phyloP scores from a whole-genome alignment of 2,113 vertebrate species.

The Tricholaema leucomelas region DNA sequence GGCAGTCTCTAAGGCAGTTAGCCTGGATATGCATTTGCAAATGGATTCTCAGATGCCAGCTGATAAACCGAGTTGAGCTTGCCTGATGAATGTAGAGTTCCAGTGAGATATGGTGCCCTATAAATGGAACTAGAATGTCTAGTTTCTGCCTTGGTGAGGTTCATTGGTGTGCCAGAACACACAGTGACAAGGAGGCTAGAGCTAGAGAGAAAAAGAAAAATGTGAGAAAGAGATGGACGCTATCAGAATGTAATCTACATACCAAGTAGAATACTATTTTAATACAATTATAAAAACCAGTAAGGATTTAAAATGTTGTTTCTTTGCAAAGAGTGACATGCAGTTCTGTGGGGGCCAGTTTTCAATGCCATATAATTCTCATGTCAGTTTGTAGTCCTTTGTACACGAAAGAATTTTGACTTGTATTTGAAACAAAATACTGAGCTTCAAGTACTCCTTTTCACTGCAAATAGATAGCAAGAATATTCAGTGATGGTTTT shows the following conservation, averaged over 20 bases:
- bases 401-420: not conserved
- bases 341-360: not conserved
- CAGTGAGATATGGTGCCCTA: not conserved
- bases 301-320: not conserved
- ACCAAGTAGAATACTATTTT: not conserved
- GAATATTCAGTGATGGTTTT: not conserved
- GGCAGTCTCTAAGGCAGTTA: not conserved
- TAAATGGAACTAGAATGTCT: not conserved
- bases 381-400: not conserved
- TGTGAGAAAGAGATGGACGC: not conserved
- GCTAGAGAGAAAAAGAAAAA: not conserved
- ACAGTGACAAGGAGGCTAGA: not conserved
- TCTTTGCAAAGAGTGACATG: not conserved
- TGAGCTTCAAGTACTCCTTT: not conserved
- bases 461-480: not conserved
- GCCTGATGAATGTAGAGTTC: not conserved
- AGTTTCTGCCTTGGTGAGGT: not conserved
- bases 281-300: not conserved
- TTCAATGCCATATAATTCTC: not conserved
- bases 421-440: not conserved
- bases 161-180: not conserved
- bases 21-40: not conserved
- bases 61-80: not conserved
- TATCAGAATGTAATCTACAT: accelerated
- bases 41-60: not conserved